A percentile compares a stretch with the other conserved stretches of the same genome.
These are phyloP conservation scores for Petrosia ficiformis DNA, from an alignment of 37 sponge, comb jelly and placozoan species.

Conservation along the genomic window DNA sequence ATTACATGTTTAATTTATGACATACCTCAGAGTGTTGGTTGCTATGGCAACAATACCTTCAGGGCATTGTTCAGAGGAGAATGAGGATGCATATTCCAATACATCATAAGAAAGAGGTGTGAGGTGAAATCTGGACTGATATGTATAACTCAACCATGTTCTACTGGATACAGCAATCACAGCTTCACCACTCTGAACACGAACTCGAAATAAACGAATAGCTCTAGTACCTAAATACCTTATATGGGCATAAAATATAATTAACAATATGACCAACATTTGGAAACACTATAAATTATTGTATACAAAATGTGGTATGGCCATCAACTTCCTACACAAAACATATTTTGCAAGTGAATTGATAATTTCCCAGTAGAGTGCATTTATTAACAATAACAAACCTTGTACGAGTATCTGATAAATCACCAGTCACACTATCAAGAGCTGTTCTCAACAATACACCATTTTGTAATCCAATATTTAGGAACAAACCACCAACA, in stretches of 20 bases:
- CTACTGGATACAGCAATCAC: conserved; percentile 95
- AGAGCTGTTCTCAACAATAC: conserved; percentile 92
- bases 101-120: conserved; percentile 95
- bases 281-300: background rate
- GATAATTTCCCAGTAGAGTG: too few species aligned
- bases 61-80: conserved; percentile 97
- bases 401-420: conserved; percentile 98
- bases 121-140: conserved; percentile 93
- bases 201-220: conserved; percentile 93
- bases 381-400: too few species aligned
- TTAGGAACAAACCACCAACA: conserved; percentile 84
- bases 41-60: conserved; percentile 98
- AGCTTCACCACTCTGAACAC: conserved; percentile 82
- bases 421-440: conserved; percentile 93
- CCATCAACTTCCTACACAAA: background rate
- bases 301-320: background rate
- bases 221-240: conserved; percentile 93
- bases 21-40: conserved; percentile 81
- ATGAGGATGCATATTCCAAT: conserved; percentile 94
- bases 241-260: background rate
- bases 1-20: background rate
- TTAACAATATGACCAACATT: background rate
- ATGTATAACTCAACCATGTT: conserved; percentile 92
- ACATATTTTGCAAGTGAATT: background rate
- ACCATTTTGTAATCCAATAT: conserved; percentile 96